Evolutionary conservation across 2,113 vertebrate genomes (phyloP).

Genomic region (Lichenostomus cassidix): DNA sequence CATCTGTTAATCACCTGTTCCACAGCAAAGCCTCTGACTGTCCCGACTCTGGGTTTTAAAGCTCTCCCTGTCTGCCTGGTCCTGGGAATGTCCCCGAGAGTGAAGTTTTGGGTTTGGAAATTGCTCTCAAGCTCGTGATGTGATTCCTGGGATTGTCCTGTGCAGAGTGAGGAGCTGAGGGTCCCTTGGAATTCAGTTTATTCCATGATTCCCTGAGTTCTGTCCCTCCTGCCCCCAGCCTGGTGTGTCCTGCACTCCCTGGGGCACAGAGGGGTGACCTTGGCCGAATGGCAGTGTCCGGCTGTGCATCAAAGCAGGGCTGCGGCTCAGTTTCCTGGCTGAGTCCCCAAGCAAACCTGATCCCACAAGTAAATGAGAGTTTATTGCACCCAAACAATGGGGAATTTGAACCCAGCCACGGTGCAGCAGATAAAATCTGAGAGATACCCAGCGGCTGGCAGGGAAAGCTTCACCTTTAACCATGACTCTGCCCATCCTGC

Average conservation of each 20-base stretch:
- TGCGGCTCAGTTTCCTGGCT: background rate
- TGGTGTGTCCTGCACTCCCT: background rate
- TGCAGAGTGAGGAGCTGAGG: background rate
- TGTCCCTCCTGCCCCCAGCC: background rate
- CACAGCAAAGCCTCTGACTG: background rate
- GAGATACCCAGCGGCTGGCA: background rate
- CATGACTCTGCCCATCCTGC: background rate
- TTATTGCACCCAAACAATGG: background rate
- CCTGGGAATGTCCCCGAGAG: background rate
- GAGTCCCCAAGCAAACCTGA: rapidly evolving
- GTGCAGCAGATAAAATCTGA: background rate
- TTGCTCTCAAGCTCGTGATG: rapidly evolving
- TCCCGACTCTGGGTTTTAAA: background rate
- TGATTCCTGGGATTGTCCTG: background rate
- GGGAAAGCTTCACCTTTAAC: background rate
- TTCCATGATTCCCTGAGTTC: background rate
- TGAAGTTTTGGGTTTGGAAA: background rate
- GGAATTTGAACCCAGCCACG: background rate
- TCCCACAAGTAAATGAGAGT: background rate
- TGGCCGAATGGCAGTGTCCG: rapidly evolving
- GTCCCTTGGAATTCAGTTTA: background rate
- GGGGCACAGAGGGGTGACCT: too few species aligned
- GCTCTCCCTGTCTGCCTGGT: background rate
- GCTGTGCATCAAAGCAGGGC: background rate
- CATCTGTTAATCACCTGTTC: background rate